Evolutionary conservation across 2,797 vertebrate genomes (phyloP).

Genomic region (Cyprinodon diabolis): DNA sequence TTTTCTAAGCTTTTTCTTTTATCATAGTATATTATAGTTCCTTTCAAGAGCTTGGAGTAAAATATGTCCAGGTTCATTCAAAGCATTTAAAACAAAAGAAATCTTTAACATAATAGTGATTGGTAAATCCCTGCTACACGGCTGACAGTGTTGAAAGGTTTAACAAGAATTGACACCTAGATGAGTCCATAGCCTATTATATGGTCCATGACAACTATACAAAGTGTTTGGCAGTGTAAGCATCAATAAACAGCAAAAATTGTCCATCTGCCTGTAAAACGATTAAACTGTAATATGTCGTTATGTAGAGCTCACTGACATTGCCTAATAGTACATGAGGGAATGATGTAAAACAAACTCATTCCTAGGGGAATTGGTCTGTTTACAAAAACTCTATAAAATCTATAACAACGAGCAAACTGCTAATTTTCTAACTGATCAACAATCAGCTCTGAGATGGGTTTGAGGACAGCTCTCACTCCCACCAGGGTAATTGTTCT

Average conservation of each 20-base stretch:
- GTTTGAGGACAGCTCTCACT: conserved; percentile 30
- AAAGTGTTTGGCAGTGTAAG: conserved; percentile 24
- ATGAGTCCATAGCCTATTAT: conserved; percentile 26
- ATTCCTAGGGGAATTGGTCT: conserved; percentile 41
- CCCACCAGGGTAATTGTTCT: conserved; percentile 64
- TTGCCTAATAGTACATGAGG: conserved; percentile 49
- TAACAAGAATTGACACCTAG: conserved; percentile 31
- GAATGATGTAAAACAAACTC: conserved; percentile 57
- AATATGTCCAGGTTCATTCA: neutral
- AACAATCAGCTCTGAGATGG: conserved; percentile 43
- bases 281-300: conserved; percentile 42
- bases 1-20: neutral
- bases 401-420: conserved; percentile 56
- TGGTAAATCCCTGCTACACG: conserved; percentile 19
- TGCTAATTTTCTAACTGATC: conserved; percentile 59
- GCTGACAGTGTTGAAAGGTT: conserved; percentile 26
- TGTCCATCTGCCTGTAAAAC: conserved; percentile 40
- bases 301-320: conserved; percentile 49
- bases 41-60: neutral
- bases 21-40: neutral
- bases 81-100: neutral
- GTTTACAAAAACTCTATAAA: conserved; percentile 63
- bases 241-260: conserved; percentile 31
- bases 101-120: neutral
- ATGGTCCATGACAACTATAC: conserved; percentile 22